These are phyloP conservation scores for Aphaenogaster floridana DNA, from an alignment of 1,140 invertebrate species.

Conservation along the genomic window DNA sequence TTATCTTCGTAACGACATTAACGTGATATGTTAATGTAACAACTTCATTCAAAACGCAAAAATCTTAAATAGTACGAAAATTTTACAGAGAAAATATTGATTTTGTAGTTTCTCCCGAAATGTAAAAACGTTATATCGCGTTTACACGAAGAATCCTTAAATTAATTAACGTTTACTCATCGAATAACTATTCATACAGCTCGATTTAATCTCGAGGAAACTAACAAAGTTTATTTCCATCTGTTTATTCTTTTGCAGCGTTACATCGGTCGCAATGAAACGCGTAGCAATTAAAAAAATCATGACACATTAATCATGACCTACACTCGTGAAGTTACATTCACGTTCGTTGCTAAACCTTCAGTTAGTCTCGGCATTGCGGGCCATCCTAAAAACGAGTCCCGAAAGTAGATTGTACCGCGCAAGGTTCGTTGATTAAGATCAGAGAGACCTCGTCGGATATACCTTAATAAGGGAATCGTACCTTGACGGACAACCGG, in stretches of 20 bases:
- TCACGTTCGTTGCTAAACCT: constrained; percentile 1
- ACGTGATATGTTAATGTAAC: background rate
- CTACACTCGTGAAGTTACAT: background rate
- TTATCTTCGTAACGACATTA: background rate
- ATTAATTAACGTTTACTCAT: constrained; percentile 9
- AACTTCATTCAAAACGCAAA: background rate
- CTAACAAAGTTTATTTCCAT: background rate
- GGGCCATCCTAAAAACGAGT: constrained; percentile 55
- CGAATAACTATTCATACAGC: background rate
- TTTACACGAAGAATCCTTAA: background rate
- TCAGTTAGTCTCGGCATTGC: background rate
- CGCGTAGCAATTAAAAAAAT: background rate
- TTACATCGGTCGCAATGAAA: background rate
- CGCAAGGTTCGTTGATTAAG: constrained; percentile 70
- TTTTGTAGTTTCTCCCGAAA: background rate
- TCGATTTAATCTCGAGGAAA: background rate
- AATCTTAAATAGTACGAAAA: background rate
- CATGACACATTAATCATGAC: background rate
- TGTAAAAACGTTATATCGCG: background rate
- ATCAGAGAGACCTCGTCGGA: constrained; percentile 69
- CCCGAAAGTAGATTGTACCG: constrained; percentile 29
- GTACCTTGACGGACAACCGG: constrained; percentile 70
- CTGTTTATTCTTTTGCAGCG: background rate
- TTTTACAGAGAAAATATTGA: background rate
- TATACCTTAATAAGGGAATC: constrained; percentile 78